These are phyloP conservation scores for Albula glossodonta DNA, from an alignment of 2,113 vertebrate species.

Conservation along the genomic window DNA sequence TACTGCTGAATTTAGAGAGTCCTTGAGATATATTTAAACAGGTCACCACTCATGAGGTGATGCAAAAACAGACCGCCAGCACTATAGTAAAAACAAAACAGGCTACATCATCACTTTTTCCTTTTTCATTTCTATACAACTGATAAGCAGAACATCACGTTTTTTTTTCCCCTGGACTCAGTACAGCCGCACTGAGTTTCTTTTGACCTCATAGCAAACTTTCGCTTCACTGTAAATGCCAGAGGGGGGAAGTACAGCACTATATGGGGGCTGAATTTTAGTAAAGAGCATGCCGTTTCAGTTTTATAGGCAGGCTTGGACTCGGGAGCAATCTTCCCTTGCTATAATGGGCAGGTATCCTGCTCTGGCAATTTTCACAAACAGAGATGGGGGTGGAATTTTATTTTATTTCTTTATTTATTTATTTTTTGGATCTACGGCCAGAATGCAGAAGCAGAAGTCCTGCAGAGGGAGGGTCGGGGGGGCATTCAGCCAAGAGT, in stretches of 20 bases:
- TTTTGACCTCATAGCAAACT: background rate
- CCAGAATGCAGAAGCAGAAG: conserved; percentile 8
- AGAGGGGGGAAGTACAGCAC: too few species aligned
- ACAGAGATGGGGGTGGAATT: background rate
- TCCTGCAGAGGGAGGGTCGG: background rate
- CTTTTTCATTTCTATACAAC: background rate
- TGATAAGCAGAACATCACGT: background rate
- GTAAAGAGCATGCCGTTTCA: background rate
- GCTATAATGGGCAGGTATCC: background rate
- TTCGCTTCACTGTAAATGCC: background rate
- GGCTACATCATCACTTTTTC: background rate
- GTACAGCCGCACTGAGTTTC: background rate
- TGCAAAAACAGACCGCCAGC: background rate
- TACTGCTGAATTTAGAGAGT: background rate
- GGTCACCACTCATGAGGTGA: background rate
- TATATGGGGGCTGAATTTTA: background rate
- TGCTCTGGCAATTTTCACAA: background rate
- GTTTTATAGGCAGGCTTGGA: background rate
- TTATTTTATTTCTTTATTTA: too few species aligned
- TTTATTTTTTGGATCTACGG: background rate
- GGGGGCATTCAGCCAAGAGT: background rate
- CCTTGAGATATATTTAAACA: background rate
- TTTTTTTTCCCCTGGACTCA: background rate
- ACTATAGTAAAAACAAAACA: background rate
- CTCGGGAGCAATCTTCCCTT: background rate